Conservation (phyloP, 2,888 invertebrate species). For the Dynastes grantii region DNA sequence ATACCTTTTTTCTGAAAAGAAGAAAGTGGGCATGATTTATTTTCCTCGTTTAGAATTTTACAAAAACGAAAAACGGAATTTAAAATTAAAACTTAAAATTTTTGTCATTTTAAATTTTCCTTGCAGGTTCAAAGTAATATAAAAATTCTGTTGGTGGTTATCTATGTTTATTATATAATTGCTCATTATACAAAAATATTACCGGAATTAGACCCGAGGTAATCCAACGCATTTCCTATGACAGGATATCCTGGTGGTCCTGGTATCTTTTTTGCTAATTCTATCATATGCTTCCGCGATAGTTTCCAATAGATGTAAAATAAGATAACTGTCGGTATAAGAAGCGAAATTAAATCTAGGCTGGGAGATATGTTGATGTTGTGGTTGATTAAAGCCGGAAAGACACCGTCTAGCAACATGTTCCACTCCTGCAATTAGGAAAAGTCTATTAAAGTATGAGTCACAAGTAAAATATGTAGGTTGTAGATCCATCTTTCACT, state of each 20-base stretch:
- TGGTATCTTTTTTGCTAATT: slow-evolving; percentile 80
- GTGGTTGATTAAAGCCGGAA: slow-evolving; percentile 5
- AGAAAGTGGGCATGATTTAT: background rate
- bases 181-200: slow-evolving; percentile 52
- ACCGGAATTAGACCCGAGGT: slow-evolving; percentile 83
- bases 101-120: too few species aligned
- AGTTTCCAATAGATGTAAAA: slow-evolving; percentile 85
- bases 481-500: background rate
- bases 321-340: slow-evolving; percentile 79
- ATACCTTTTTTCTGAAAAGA: background rate
- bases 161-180: background rate
- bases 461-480: background rate
- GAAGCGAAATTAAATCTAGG: slow-evolving; percentile 81
- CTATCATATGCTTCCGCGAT: slow-evolving; percentile 81
- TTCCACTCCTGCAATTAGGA: background rate
- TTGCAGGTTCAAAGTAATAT: background rate
- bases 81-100: too few species aligned
- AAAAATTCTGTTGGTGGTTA: background rate
- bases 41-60: background rate
- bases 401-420: slow-evolving; percentile 18
- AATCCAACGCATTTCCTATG: slow-evolving; percentile 83
- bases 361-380: slow-evolving; percentile 72
- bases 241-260: slow-evolving; percentile 83
- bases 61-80: too few species aligned
- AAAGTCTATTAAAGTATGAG: background rate